phyloP scores from a whole-genome alignment of 2,113 vertebrate species.

The Mastomys natalensis region DNA sequence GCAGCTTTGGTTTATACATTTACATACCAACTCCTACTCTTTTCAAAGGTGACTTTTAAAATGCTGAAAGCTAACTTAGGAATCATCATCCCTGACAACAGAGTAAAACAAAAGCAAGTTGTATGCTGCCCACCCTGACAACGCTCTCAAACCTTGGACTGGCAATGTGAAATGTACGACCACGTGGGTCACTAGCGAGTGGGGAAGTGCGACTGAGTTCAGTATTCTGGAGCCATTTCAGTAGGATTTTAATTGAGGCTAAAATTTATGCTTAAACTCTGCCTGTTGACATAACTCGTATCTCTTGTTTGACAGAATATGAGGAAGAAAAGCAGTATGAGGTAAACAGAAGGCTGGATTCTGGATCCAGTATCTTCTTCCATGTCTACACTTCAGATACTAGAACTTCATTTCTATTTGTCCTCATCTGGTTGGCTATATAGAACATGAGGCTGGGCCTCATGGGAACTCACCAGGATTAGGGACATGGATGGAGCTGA shows the following conservation, averaged over 20 bases:
- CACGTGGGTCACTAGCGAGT: not conserved
- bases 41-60: conserved; percentile 47
- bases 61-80: not conserved
- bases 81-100: not conserved
- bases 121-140: not conserved
- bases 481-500: not conserved
- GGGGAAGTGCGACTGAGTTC: not conserved
- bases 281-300: not conserved
- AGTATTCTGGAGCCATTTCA: not conserved
- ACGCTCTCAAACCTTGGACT: not conserved
- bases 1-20: not conserved
- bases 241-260: not conserved
- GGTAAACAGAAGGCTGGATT: not conserved
- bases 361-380: not conserved
- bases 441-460: not conserved
- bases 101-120: conserved; percentile 34
- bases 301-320: not conserved
- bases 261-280: not conserved
- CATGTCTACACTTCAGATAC: not conserved
- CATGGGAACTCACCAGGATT: not conserved
- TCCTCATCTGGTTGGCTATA: not conserved
- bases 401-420: not conserved
- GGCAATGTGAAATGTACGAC: not conserved
- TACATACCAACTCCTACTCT: not conserved
- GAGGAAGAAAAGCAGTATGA: not conserved